Evolutionary conservation across 2,797 vertebrate species (phyloP).

Genomic region (Phataginus tricuspis): DNA sequence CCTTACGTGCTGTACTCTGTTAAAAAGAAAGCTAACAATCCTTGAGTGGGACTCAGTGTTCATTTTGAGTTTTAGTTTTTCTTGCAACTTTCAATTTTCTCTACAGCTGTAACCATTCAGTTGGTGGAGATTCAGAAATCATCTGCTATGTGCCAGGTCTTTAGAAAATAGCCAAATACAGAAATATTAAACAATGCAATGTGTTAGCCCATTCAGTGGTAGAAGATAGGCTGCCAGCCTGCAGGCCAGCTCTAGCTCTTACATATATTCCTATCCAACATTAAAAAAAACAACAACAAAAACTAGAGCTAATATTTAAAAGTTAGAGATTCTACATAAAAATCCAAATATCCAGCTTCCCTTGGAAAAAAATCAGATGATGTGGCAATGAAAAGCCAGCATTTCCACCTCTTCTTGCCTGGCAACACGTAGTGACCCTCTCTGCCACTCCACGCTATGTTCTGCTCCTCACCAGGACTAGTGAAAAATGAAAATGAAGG

Average conservation of each 20-base stretch:
- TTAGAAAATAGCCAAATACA: slow-evolving; percentile 3
- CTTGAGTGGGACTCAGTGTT: neutral
- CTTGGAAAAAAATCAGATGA: neutral
- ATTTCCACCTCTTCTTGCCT: neutral
- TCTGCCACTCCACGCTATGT: neutral
- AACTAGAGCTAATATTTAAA: neutral
- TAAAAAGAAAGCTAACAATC: slow-evolving; percentile 7
- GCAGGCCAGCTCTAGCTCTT: neutral
- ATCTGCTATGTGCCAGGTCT: neutral
- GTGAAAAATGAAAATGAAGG: neutral
- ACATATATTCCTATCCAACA: neutral
- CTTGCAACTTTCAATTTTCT: slow-evolving; percentile 17
- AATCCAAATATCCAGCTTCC: neutral
- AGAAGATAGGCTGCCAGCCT: neutral
- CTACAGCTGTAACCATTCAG: neutral
- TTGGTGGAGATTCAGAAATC: slow-evolving; percentile 30
- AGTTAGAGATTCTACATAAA: neutral
- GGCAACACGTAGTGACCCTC: neutral
- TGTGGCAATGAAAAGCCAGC: neutral
- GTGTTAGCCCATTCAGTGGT: neutral
- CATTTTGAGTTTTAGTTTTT: slow-evolving; percentile 23
- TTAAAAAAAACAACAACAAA: neutral
- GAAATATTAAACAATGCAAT: slow-evolving; percentile 21
- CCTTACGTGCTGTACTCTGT: neutral
- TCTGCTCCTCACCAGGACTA: neutral